Evolutionary conservation across 2,113 vertebrate genomes (phyloP), one percentile per base, ranked within the genome.

Genomic region (Menidia beryllina): DNA sequence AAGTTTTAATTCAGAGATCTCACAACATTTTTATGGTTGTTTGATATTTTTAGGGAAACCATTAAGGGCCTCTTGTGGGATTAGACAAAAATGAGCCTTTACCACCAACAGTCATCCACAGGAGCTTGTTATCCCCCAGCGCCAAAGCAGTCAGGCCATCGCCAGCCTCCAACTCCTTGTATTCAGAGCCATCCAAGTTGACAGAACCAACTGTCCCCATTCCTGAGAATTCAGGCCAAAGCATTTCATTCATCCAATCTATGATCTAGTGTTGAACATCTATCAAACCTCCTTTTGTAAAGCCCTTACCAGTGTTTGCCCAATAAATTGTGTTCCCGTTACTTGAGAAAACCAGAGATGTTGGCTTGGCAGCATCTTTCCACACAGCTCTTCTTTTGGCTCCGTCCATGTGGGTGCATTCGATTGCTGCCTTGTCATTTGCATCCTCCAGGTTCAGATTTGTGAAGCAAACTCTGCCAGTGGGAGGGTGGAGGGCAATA

Each of bases 361-460:
- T 54, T 0, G 96, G 95, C 43, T 81, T 60, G 13, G 81, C 78
- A 4, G 91, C 90, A 53, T 86, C 93, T 50, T 69, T 93, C 96
- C 95, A 96, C 39, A 97, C 64, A 0, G 58, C 74, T 12, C 67
- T 91, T 43, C 88, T 89, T 30, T 79, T 45, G 0, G 65, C 77
- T 25, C 97, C 95, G 0, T 97, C 95, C 96, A 97, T 97, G 78
- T 88, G 79, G 0, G 94, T 82, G 0, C 96, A 97, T 85, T 96
- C 95, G 7, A 98, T 87, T 0, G 3, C 17, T 0, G 89, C 56
- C 0, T 41, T 7, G 0, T 5, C 26, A 1, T 0, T 5, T 0
- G 0, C 51, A 11, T 21, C 72, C 59, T 85, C 36, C 5, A 21
- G n/a, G 3, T 71, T 73, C 8, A 77, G 20, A n/a, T 95, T 95